Evolutionary conservation across 2,113 vertebrate species (phyloP).

Genomic region (Strix aluco): DNA sequence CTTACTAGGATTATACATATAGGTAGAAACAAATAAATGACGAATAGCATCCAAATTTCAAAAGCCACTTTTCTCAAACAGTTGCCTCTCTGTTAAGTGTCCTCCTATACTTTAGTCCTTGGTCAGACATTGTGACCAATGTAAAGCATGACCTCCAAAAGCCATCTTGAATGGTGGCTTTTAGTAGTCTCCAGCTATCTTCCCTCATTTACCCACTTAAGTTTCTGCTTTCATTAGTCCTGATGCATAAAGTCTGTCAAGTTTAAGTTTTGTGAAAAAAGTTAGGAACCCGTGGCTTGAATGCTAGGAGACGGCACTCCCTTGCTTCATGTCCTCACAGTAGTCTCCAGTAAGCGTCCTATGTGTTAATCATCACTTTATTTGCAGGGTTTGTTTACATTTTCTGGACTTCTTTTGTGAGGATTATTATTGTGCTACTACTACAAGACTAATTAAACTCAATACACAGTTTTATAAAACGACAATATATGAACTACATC

Average conservation of each 20-base stretch:
- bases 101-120: not conserved
- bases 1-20: not conserved
- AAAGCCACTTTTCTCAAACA: not conserved
- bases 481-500: not conserved
- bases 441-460: not conserved
- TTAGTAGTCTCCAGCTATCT: not conserved
- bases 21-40: not conserved
- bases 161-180: not conserved
- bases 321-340: not conserved
- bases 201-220: not conserved
- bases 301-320: not conserved
- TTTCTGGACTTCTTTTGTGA: not conserved
- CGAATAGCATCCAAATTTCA: not conserved
- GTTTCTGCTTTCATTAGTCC: not conserved
- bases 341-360: not conserved
- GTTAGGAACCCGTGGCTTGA: rapidly evolving
- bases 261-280: not conserved
- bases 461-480: not conserved
- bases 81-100: not conserved
- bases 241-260: not conserved
- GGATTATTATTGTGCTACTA: not conserved
- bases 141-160: not conserved
- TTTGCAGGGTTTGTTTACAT: not conserved
- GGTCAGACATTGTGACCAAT: not conserved
- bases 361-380: not conserved